A percentile compares a stretch with the other conserved stretches of the same genome.
Conservation (phyloP, 2,797 vertebrate species). For the Smutsia gigantea region DNA sequence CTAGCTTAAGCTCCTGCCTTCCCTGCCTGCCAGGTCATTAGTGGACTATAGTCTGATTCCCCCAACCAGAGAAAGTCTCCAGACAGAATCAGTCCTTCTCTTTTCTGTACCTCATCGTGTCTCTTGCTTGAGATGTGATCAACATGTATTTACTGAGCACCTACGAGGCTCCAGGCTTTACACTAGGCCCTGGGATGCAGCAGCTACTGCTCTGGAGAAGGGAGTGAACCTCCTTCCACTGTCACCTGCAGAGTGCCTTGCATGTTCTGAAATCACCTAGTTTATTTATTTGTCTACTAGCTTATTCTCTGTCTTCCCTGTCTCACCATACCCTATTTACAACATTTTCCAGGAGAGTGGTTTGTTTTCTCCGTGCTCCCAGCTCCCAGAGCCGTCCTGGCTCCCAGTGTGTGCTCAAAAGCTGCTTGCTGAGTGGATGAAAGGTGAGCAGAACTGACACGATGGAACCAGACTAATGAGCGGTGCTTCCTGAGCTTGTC, state of each 20-base stretch:
- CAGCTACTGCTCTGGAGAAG: neutral
- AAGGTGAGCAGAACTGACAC: neutral
- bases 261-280: neutral
- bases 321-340: neutral
- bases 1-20: neutral
- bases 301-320: neutral
- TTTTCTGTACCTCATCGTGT: neutral
- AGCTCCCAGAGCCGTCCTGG: neutral
- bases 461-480: neutral
- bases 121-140: neutral
- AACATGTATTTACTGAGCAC: neutral
- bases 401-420: neutral
- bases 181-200: rapidly evolving
- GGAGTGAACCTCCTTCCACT: neutral
- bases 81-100: neutral
- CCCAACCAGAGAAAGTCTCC: neutral
- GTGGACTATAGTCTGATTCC: neutral
- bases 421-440: neutral
- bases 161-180: neutral
- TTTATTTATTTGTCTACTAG: neutral
- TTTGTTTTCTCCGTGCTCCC: neutral
- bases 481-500: neutral
- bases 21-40: no score
- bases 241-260: neutral
- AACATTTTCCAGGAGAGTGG: neutral